Evolutionary conservation across 2,797 vertebrate genomes (phyloP).

Genomic region (Poeciliopsis paucimaculata): DNA sequence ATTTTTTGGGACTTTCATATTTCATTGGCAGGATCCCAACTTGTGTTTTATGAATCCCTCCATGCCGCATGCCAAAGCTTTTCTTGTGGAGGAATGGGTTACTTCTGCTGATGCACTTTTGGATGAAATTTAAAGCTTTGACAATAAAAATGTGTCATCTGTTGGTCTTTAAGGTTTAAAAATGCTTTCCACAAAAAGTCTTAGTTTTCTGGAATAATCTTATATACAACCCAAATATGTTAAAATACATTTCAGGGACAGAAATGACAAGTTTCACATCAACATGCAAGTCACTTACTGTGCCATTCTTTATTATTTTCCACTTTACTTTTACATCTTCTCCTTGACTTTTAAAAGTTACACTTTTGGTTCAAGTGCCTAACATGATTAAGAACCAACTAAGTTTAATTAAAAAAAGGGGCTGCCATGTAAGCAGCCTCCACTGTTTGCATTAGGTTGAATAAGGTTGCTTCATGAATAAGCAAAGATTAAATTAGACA

Average conservation of each 20-base stretch:
- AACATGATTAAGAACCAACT: not conserved
- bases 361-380: not conserved
- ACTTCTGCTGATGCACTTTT: conserved; percentile 35
- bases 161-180: not conserved
- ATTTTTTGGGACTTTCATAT: conserved; percentile 54
- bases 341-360: not conserved
- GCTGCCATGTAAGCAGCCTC: not conserved
- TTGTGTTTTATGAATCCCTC: conserved; percentile 43
- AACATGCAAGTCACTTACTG: not conserved
- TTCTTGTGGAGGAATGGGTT: conserved; percentile 44
- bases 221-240: not conserved
- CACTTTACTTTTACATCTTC: not conserved
- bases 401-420: not conserved
- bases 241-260: not conserved
- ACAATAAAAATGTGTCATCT: conserved; percentile 2
- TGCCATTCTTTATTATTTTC: not conserved
- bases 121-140: conserved; percentile 1
- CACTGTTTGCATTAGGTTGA: not conserved
- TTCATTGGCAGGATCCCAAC: conserved; percentile 49
- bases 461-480: not conserved
- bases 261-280: not conserved
- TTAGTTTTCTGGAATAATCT: not conserved
- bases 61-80: conserved; percentile 20
- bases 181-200: not conserved
- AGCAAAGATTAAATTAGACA: not conserved